Evolutionary conservation across 2,888 invertebrate genomes (phyloP).

Genomic region (Brachypalpus laphriformis): DNA sequence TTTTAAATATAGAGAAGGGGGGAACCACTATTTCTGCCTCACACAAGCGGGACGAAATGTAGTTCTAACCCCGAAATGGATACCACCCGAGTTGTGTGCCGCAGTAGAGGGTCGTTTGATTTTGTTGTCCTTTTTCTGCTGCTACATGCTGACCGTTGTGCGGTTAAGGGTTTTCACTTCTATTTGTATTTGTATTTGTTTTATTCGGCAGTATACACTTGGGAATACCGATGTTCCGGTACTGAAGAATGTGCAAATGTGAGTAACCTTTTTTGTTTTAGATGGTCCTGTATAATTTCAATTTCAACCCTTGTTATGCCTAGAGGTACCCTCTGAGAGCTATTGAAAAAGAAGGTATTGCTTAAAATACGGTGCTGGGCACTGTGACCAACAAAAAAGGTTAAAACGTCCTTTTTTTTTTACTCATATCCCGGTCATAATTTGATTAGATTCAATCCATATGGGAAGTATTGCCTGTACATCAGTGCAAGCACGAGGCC

Average conservation of each 20-base stretch:
- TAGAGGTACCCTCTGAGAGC: background rate
- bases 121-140: background rate
- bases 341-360: too few species aligned
- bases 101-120: slow-evolving; percentile 23
- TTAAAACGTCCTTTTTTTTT: background rate
- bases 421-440: background rate
- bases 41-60: slow-evolving; percentile 9
- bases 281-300: background rate
- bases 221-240: slow-evolving; percentile 22
- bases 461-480: background rate
- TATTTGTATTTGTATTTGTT: slow-evolving; percentile 7
- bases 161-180: slow-evolving; percentile 13
- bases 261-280: slow-evolving; percentile 32
- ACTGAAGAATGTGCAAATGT: slow-evolving; percentile 15
- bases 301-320: slow-evolving; percentile 7
- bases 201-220: slow-evolving; percentile 21
- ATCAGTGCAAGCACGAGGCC: background rate
- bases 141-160: slow-evolving; percentile 7
- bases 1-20: slow-evolving; percentile 8
- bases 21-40: slow-evolving; percentile 8
- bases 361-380: background rate
- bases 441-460: slow-evolving; percentile 9
- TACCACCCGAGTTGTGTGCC: background rate
- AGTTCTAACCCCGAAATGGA: background rate
- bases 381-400: background rate